phyloP scores from a whole-genome alignment of 1,140 invertebrate genomes.

The Drosophila pseudoananassae region DNA sequence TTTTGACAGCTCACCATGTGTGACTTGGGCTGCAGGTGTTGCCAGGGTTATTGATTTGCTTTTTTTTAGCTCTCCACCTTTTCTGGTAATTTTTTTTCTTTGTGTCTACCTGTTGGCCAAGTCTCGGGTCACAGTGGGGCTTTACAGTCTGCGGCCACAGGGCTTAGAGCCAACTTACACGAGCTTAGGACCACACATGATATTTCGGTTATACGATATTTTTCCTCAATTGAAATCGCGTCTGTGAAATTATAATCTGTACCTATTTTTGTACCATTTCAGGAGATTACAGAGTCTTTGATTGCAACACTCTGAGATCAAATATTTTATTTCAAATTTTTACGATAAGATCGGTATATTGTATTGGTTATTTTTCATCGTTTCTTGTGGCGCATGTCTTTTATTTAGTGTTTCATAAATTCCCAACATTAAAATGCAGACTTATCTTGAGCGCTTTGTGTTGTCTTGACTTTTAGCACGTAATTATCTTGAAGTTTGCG shows the following conservation, averaged over 20 bases:
- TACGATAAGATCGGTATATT: conserved; percentile 1
- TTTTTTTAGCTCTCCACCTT: conserved; percentile 10
- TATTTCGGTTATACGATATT: conserved; percentile 35
- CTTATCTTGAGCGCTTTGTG: conserved; percentile 67
- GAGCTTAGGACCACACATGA: conserved; percentile 40
- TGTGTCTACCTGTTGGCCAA: conserved; percentile 20
- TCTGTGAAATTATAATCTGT: conserved; percentile 46
- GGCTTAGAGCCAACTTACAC: conserved; percentile 44
- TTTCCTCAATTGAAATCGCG: conserved; percentile 34
- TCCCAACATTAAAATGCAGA: conserved; percentile 33
- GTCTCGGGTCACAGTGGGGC: conserved; percentile 34
- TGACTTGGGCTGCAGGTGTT: conserved; percentile 56
- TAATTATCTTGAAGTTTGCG: conserved; percentile 69
- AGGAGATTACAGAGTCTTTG: conserved; percentile 8
- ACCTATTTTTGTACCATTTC: conserved; percentile 21
- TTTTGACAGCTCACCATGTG: conserved; percentile 48
- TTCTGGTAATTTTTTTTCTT: conserved; percentile 6
- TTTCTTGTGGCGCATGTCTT: conserved; percentile 12
- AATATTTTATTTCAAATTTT: conserved; percentile 16
- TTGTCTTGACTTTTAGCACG: conserved; percentile 70
- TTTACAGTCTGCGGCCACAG: conserved; percentile 29
- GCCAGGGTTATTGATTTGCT: conserved; percentile 55
- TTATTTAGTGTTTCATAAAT: conserved; percentile 37
- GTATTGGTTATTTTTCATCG: conserved; percentile 10
- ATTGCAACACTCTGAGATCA: neutral